Conservation (phyloP, 2,113 vertebrate species). For the Acrocephalus kingi region DNA sequence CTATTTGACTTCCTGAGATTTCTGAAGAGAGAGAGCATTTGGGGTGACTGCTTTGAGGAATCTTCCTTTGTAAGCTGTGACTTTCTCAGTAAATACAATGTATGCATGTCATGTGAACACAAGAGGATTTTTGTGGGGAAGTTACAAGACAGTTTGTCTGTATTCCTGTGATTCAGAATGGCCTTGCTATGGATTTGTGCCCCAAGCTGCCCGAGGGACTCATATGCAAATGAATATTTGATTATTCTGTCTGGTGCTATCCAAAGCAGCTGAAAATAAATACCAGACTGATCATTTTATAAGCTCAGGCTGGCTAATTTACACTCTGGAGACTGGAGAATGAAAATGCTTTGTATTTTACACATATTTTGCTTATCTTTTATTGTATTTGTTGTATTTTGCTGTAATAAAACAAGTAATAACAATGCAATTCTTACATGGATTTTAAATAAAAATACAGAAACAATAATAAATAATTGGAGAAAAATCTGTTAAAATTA, state of each 20-base stretch:
- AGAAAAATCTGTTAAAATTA: neutral
- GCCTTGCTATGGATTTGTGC: neutral
- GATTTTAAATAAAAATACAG: neutral
- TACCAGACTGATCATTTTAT: neutral
- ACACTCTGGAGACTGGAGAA: neutral
- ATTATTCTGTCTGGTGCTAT: neutral
- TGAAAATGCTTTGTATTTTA: neutral
- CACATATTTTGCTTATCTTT: neutral
- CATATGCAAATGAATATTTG: constrained; percentile 24
- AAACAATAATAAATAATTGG: neutral
- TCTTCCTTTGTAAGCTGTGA: neutral
- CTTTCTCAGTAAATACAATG: neutral
- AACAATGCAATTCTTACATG: neutral
- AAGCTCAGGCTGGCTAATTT: neutral
- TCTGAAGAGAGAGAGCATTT: neutral
- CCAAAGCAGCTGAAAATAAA: constrained; percentile 25
- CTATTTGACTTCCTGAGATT: neutral
- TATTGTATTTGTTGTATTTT: neutral
- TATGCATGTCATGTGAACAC: neutral
- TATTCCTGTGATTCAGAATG: neutral
- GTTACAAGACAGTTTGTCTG: neutral
- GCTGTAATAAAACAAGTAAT: neutral
- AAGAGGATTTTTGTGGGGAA: neutral
- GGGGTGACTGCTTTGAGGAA: neutral
- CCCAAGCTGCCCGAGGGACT: neutral